phyloP scores from a whole-genome alignment of 2,113 vertebrate genomes.

The Forbesichthys agassizii region DNA sequence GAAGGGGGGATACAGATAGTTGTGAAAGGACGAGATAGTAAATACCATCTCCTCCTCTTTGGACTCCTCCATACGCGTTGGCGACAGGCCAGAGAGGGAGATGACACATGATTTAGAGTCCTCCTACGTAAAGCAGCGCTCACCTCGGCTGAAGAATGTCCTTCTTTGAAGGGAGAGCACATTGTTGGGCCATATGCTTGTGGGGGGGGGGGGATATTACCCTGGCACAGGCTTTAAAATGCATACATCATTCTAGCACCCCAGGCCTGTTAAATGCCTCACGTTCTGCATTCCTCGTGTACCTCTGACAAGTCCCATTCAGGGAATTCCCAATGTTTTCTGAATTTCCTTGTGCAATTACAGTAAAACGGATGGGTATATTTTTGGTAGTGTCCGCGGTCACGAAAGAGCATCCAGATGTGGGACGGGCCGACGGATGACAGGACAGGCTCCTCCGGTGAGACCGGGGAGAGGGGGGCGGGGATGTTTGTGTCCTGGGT shows the following conservation, averaged over 20 bases:
- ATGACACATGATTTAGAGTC: slow-evolving; percentile 26
- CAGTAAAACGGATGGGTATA: slow-evolving; percentile 2
- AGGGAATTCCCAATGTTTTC: slow-evolving; percentile 32
- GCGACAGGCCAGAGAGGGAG: slow-evolving; percentile 38
- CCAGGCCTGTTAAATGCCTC: not conserved
- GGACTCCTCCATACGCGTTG: slow-evolving; percentile 60
- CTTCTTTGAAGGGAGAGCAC: slow-evolving; percentile 14
- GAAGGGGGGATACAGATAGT: not conserved
- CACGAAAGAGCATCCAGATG: slow-evolving; percentile 57
- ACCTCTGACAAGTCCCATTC: slow-evolving; percentile 6
- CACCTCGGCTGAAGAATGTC: slow-evolving; percentile 14
- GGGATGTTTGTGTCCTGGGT: slow-evolving; percentile 61
- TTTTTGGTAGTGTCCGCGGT: slow-evolving; percentile 4
- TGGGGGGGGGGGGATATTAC: slow-evolving; percentile 2
- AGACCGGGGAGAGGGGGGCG: slow-evolving; percentile 32
- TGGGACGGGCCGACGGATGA: slow-evolving; percentile 37
- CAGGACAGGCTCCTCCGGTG: slow-evolving; percentile 22
- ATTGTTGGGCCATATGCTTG: slow-evolving; percentile 2
- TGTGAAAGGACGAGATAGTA: slow-evolving; percentile 29
- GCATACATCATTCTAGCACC: slow-evolving; percentile 3
- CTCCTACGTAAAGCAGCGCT: slow-evolving; percentile 6
- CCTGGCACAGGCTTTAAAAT: slow-evolving; percentile 1
- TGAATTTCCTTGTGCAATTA: slow-evolving; percentile 35
- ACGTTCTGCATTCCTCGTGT: slow-evolving; percentile 18
- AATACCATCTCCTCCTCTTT: slow-evolving; percentile 55